Percentiles rank a stretch among this genome's conserved stretches.
Conservation (phyloP, 2,888 invertebrate genomes). For the Diabrotica balteata region DNA sequence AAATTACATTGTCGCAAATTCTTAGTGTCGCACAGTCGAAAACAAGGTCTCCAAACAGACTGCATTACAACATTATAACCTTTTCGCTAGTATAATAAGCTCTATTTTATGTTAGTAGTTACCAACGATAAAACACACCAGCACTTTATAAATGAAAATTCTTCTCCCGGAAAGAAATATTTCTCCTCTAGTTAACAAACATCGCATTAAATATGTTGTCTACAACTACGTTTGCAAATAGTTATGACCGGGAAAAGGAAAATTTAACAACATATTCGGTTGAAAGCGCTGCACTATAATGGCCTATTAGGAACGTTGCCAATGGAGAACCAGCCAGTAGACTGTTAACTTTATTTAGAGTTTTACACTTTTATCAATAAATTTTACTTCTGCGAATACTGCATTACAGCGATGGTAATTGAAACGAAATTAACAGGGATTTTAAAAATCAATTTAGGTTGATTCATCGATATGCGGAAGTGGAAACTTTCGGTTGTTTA, state of each 20-base stretch:
- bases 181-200: constrained; percentile 20
- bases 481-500: neutral
- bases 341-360: constrained; percentile 44
- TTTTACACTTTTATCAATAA: constrained; percentile 41
- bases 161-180: constrained; percentile 2
- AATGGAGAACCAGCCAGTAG: constrained; percentile 41
- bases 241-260: constrained; percentile 41
- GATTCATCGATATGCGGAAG: constrained; percentile 14
- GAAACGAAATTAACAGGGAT: constrained; percentile 33
- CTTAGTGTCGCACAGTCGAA: no score
- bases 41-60: no score
- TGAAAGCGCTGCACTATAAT: constrained; percentile 42
- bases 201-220: constrained; percentile 37
- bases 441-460: constrained; percentile 25
- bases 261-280: constrained; percentile 43
- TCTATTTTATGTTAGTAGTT: no score
- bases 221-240: constrained; percentile 38
- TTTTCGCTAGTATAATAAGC: no score
- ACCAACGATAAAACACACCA: no score
- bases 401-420: constrained; percentile 34
- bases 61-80: no score
- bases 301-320: constrained; percentile 48
- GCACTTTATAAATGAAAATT: constrained; percentile 5
- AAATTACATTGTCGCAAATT: no score
- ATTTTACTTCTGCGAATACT: constrained; percentile 30